Evolutionary conservation across 1,140 invertebrate species (phyloP), one percentile per base, ranked within the genome.

Genomic region (Trichogramma pretiosum): DNA sequence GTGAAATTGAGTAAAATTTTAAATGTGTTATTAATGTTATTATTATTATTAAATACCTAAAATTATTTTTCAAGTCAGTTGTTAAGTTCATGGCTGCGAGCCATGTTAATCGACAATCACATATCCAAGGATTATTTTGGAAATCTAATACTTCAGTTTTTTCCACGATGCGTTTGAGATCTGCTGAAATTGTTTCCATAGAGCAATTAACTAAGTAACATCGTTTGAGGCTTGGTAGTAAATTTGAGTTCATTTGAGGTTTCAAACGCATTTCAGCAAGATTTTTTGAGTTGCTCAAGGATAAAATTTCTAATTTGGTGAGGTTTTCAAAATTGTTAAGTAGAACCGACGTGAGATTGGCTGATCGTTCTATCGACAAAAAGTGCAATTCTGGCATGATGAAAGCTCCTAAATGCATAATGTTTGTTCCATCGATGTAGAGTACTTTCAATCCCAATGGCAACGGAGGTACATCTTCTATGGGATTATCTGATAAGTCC

Each of bases 41-140:
- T n/a, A 28, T 11, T 28, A 28, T 7, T 28, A 28, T 5, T 28
- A 28, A 28, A 62, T 55, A 73, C 72, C 47, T 66, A 16, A 73
- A 64, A 26, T 64, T 58, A 8, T 52, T 54, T 17, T 54, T 59
- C 9, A 63, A 26, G 45, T 62, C 46, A 30, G 32, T 63, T 0
- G 63, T 60, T 4, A 56, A 46, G 30, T 69, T 62, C 17, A 61
- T 33, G 17, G 44, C 5, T 18, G 59, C 44, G 0, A 74, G 39
- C 72, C 72, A 74, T 17, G 67, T 62, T 57, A 73, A 56, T 21
- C 55, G 52, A 44, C 73, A 74, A 11, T 73, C 65, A 42, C 73
- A 74, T 1, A 49, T 50, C 73, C 72, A 74, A 0, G 68, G 71
- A 54, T 74, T 74, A 10, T 62, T 56, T 23, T 65, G 62, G 3